These are phyloP conservation scores for Gastrophryne carolinensis DNA, from an alignment of 2,797 vertebrate species.

Conservation along the genomic window DNA sequence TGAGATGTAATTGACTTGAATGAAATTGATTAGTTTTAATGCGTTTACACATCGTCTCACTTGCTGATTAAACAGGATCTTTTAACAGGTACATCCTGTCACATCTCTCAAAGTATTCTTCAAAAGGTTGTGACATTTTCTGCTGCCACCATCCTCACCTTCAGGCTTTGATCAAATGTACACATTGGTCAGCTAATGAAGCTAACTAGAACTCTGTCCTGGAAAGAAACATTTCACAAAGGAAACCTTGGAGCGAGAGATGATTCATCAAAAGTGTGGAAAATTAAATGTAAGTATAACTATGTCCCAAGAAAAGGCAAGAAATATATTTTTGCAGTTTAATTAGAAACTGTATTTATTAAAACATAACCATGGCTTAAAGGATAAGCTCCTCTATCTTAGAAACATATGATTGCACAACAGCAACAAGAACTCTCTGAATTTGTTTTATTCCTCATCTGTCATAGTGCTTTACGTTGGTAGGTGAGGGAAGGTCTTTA, in stretches of 20 bases:
- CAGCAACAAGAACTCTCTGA: background rate
- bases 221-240: background rate
- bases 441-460: background rate
- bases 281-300: background rate
- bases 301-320: too few relatives aligned
- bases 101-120: too few relatives aligned
- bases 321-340: too few relatives aligned
- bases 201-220: too few relatives aligned
- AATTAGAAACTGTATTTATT: background rate
- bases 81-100: too few relatives aligned
- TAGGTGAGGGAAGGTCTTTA: too few relatives aligned
- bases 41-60: too few relatives aligned
- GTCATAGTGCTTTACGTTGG: background rate
- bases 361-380: background rate
- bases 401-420: background rate
- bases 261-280: background rate
- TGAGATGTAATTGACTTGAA: too few relatives aligned
- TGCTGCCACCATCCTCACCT: background rate
- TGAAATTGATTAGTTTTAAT: too few relatives aligned
- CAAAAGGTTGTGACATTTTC: too few relatives aligned
- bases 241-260: background rate
- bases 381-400: background rate
- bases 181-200: background rate
- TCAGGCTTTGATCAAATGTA: background rate
- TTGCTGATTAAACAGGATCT: too few relatives aligned